Conservation (phyloP, 2,797 vertebrate genomes). For the Sebastes taczanowskii region DNA sequence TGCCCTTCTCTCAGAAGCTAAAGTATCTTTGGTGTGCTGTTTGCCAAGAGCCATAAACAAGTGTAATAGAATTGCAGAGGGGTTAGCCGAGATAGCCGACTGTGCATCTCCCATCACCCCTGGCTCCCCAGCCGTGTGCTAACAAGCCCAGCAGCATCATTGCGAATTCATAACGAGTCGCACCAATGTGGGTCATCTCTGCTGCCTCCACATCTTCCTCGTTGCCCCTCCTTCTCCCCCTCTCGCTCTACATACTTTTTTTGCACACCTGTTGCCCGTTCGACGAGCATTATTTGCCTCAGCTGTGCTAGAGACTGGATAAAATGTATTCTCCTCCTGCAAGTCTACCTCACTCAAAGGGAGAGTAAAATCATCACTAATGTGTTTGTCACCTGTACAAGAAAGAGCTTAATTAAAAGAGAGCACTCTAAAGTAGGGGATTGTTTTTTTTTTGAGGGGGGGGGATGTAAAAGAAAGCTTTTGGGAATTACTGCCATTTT, state of each 20-base stretch:
- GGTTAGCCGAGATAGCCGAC: conserved; percentile 70
- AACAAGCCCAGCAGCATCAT: conserved; percentile 76
- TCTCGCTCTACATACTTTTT: neutral
- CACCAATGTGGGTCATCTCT: conserved; percentile 74
- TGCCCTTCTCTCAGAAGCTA: conserved; percentile 59
- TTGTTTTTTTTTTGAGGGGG: neutral
- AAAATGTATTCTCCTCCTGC: neutral
- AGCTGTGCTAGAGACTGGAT: neutral
- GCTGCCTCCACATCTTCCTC: conserved; percentile 23
- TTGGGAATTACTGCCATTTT: conserved; percentile 11
- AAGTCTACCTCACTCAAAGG: neutral
- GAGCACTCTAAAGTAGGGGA: neutral
- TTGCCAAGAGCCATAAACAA: conserved; percentile 81
- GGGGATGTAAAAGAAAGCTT: neutral
- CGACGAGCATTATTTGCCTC: conserved; percentile 2
- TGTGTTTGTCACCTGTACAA: conserved; percentile 25
- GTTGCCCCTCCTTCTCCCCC: neutral
- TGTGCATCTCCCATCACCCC: conserved; percentile 66
- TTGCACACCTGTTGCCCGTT: conserved; percentile 40
- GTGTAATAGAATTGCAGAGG: conserved; percentile 76
- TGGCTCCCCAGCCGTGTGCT: conserved; percentile 64
- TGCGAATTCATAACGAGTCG: conserved; percentile 72
- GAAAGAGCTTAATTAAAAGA: conserved; percentile 32
- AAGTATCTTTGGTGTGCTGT: conserved; percentile 69
- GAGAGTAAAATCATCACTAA: neutral